Evolutionary conservation across 1,140 invertebrate genomes (phyloP), one percentile per base, ranked within the genome.

Genomic region (Condylostylus longicornis): DNA sequence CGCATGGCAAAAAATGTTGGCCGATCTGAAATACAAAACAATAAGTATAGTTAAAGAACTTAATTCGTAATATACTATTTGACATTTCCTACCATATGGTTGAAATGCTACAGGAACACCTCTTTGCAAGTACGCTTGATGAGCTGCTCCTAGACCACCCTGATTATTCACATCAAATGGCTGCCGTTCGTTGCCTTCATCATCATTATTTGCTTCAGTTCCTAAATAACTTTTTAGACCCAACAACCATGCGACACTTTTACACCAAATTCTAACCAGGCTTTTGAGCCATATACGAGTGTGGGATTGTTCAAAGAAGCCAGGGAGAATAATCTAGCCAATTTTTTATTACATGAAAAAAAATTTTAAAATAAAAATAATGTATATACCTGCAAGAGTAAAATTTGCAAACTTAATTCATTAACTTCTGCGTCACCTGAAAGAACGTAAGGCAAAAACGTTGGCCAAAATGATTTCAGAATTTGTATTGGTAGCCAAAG

Each of bases 241-340:
- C 2, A 97, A 60, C 12, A 88, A 45, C 67, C 83, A 89, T 0
- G 90, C 79, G 1, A 94, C 83, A 3, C 71, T 72, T 5, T 71
- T 65, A 56, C 91, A 97, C 95, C 95, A 98, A 22, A 76, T 70
- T 5, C 80, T 71, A 1, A 98, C 74, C 2, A 89, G 56, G 9
- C 75, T 71, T 62, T 96, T 96, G 12, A 98, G 60, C 86, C 91
- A 95, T 1, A 79, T 80, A 7, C 91, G 68, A 0, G 90, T 93
- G 52, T 98, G 89, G 0, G 86, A 87, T 61, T 98, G 93, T 55
- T 99, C 94, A 25, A 98, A 63, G 30, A 98, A 66, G 0, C 93
- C 90, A 5, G 94, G 94, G 28, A 98, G 66, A 18, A 98, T 87
- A 14, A 97, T 89, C 70, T 79, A 47, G n/a, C n/a, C n/a, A n/a